Evolutionary conservation across 2,888 invertebrate species (phyloP), one percentile per base, ranked within the genome.

Genomic region (Noctua janthe): DNA sequence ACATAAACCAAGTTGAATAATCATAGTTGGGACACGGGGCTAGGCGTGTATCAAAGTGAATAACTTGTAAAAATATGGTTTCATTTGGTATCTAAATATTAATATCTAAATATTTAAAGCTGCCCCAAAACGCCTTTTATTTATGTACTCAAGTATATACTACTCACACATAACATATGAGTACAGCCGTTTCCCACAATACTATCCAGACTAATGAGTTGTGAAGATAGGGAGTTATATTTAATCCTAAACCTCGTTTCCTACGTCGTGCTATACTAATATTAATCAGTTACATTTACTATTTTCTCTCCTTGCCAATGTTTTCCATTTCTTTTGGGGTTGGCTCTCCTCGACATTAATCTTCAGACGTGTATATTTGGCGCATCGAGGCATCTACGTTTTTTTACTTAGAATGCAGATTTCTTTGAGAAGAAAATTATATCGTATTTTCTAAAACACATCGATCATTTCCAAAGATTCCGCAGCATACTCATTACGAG

Each of bases 401-500:
- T 17, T 64, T 29, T 59, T n/a, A 47, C 15, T 29, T 6, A 2
- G 0, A 35, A 64, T 35, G 1, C 17, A 35, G 3, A 64, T 8
- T 64, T 35, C 1, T 64, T 64, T 64, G 15, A 13, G 20, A 35
- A 35, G 35, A 64, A 35, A 64, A 64, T 4, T 20, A 10, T 66
- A 1, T 43, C 6, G 20, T 39, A 11, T 15, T 13, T n/a, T 17
- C 29, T 17, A 29, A 74, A 74, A 54, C 10, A 62, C 10, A 64
- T 54, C 5, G n/a, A 62, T 49, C 15, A 29, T 17, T 62, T 35
- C 49, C 11, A 23, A 11, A 62, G 39, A 74, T 80, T 79, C 67
- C 62, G 1, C 43, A 49, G 39, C 70, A 39, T 43, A 49, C 23
- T 1, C 17, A 6, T 35, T 56, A 56, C 49, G 43, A 49, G 54